A percentile compares a stretch with the other conserved stretches of the same genome.
Evolutionary conservation across 2,113 vertebrate species (phyloP).

Genomic region (Okapia johnstoni): DNA sequence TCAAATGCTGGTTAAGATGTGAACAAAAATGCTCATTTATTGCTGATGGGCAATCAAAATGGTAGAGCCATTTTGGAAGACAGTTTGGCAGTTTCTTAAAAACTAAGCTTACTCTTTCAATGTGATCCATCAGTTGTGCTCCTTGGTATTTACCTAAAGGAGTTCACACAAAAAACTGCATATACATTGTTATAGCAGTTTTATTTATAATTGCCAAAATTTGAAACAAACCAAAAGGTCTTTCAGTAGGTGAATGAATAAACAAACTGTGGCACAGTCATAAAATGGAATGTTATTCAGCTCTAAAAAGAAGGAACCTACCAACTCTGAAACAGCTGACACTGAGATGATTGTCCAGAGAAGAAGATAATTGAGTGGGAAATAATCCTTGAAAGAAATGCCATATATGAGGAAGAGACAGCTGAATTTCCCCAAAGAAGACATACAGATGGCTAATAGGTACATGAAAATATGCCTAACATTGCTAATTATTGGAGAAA

Average conservation of each 20-base stretch:
- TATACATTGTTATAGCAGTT: background rate
- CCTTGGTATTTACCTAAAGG: background rate
- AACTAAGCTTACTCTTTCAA: background rate
- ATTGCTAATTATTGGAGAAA: background rate
- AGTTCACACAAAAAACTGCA: background rate
- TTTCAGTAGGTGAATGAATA: background rate
- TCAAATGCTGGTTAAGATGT: background rate
- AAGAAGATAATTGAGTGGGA: background rate
- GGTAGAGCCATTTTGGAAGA: background rate
- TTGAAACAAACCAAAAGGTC: background rate
- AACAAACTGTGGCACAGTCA: background rate
- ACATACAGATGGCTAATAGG: background rate
- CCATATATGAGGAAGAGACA: background rate
- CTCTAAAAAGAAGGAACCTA: background rate
- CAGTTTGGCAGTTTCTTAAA: background rate
- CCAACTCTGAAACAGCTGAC: background rate
- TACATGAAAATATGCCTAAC: background rate
- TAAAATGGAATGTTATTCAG: background rate
- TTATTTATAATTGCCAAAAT: background rate
- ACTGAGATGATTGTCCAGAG: background rate
- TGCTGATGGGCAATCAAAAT: background rate
- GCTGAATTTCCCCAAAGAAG: background rate
- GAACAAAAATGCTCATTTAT: background rate
- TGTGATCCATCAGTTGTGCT: background rate
- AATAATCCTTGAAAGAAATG: background rate